Base-by-base conservation (phyloP, 2,888 invertebrate species). In the Crematogaster levior region DNA sequence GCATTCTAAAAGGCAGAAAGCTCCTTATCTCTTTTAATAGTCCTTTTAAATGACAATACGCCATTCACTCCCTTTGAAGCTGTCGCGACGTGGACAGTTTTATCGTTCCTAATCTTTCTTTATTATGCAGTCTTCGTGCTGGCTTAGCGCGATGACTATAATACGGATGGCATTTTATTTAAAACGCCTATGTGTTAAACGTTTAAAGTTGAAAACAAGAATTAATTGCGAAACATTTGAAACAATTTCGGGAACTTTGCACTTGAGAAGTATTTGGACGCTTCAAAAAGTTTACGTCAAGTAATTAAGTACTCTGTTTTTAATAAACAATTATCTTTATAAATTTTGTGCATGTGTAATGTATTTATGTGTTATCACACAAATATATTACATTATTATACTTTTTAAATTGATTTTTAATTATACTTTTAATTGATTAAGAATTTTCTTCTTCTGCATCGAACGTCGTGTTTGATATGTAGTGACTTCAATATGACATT, bases 41-140 rank as follows among this genome's bases (percentile, higher is more conserved):
- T 18, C 18, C 37, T 37, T 24, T 66, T 77, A 77, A 77, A 12
- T 43, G 53, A 7, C 40, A 7, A 18, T n/a, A n/a, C 24, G 68
- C 24, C 77, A 18, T 58, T 79, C 51, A 27, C 1, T 34, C 18
- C 12, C 56, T 79, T 79, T 58, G 56, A 68, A 66, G 18, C 37
- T 40, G 63, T 40, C 40, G 18, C 43, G 9, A 6, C 21, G 43
- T 30, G 43, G 53, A 77, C 77, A 46, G 53, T 18, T 77, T 77
- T 56, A 56, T 77, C 66, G 6, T 56, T 27, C 37, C 56, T 66
- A 27, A 77, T 58, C 56, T 79, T 56, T 24, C 68, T 68, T 79
- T 56, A 66, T 66, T 66, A 21, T 53, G 27, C 30, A 15, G 40
- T n/a, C 63, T 51, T 74, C 46, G 37, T 40, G 24, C 24, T 40